Evolutionary conservation across 1,140 invertebrate genomes (phyloP), one percentile per base, ranked within the genome.

Genomic region (Nephila pilipes): DNA sequence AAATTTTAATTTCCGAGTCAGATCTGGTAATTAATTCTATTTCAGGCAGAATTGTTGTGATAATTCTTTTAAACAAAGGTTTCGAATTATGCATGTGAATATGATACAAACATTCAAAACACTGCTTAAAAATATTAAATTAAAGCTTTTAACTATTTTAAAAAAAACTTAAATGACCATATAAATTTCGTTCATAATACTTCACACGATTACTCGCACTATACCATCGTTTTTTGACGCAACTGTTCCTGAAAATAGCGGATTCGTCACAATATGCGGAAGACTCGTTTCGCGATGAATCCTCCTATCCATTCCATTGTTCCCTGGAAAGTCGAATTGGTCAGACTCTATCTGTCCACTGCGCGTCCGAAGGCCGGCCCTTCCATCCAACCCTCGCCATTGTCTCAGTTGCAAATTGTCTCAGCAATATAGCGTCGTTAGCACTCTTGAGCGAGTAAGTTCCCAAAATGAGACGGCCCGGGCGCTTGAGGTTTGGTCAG

Each of bases 401-500:
- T 65, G 63, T 65, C 63, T 29, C 25, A n/a, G n/a, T 65, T 65
- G 63, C 69, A 32, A 32, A 75, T 75, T 75, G 69, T 75, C 69
- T 36, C 69, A 75, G 69, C 54, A 55, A 54, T 57, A 57, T 38
- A 83, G 38, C 38, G 38, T 46, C 46, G 46, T 46, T 46, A 46
- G 46, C 12, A 83, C 81, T 83, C 81, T 83, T 83, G 46, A 83
- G 54, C 22, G 46, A 2, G 29, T 22, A 55, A 83, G 54, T 83
- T 83, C 55, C 81, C 29, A 46, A 54, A 81, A 20, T n/a, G 54
- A 83, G 32, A 54, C 38, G 25, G 46, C 46, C 79, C 10, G 81
- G 16, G n/a, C 46, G 81, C 22, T 83, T 83, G 81, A 83, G 81
- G 46, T 55, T 25, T 83, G 81, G 81, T 83, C 81, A 83, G 38